Base-by-base conservation (phyloP, 2,888 invertebrate genomes). In the Craniophora ligustri region DNA sequence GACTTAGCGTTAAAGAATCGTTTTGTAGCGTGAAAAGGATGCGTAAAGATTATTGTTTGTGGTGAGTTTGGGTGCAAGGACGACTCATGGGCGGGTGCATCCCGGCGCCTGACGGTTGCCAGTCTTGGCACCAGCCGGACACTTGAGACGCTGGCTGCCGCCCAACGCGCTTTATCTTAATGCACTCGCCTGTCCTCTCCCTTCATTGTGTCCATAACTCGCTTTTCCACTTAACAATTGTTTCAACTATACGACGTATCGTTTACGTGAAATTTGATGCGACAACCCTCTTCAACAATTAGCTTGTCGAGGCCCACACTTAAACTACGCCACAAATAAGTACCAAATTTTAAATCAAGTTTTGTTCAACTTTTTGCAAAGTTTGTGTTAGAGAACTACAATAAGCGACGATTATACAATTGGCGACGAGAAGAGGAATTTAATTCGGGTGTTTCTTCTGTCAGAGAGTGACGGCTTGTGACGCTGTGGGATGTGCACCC, bases 141-240 rank as follows among this genome's bases (percentile, higher is more conserved):
- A 91, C 91, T 92, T 82, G 88, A 91, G 90, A 89, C 86, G 86
- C 86, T 92, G 92, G 91, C 91, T 72, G 67, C 67, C 78, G 81
- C 89, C 92, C 91, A 92, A 90, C 76, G 70, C 86, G 86, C 85
- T 90, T 88, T 88, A 88, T 91, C 90, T 91, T 89, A 91, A 89
- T 91, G 87, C 85, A 88, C 88, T 88, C 83, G 84, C 81, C 83
- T 85, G 87, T 89, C 87, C 81, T 75, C 81, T 86, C 76, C 78
- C 81, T 79, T 89, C 85, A 81, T 82, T 79, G 66, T 79, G 74
- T 69, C 79, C 82, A 85, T 88, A 87, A 89, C 88, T 89, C 78
- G 84, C 79, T 81, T 85, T 85, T 85, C 84, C 78, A 85, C 88
- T 85, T 66, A 62, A 70, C 85, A 73, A 87, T 89, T 87, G 86